A percentile compares a stretch with the other conserved stretches of the same genome.
Evolutionary conservation across 2,113 vertebrate genomes (phyloP).

Genomic region (Empidonax alnorum): DNA sequence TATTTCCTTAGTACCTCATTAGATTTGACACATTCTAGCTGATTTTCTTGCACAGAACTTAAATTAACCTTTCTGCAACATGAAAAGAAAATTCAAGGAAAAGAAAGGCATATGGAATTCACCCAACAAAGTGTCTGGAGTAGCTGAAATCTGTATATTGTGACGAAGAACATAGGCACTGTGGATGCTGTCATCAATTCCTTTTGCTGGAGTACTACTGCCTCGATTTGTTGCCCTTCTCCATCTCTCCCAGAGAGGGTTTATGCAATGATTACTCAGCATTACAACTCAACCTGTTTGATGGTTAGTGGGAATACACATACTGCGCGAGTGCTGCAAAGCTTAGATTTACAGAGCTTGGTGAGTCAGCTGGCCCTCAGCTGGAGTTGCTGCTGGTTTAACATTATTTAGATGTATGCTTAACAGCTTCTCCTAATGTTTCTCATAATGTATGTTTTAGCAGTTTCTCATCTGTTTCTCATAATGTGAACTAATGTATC

Average conservation of each 20-base stretch:
- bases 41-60: background rate
- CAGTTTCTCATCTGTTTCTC: constrained; percentile 64
- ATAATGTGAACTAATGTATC: constrained; percentile 53
- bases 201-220: background rate
- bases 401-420: constrained; percentile 45
- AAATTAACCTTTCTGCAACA: background rate
- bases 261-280: constrained; percentile 26
- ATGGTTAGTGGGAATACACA: background rate
- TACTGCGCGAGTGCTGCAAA: background rate
- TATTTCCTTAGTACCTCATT: constrained; percentile 7
- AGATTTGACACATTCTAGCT: background rate
- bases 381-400: constrained; percentile 45
- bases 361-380: constrained; percentile 57
- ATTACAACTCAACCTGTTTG: background rate
- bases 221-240: background rate
- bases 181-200: background rate
- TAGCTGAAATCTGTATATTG: background rate
- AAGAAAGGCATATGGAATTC: background rate
- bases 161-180: background rate
- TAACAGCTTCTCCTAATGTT: constrained; percentile 45
- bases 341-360: background rate
- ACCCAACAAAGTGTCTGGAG: background rate
- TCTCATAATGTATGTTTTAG: constrained; percentile 45
- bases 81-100: background rate
- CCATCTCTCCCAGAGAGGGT: background rate